Base-by-base conservation (phyloP, 1,140 invertebrate species). In the Ips typographus region DNA sequence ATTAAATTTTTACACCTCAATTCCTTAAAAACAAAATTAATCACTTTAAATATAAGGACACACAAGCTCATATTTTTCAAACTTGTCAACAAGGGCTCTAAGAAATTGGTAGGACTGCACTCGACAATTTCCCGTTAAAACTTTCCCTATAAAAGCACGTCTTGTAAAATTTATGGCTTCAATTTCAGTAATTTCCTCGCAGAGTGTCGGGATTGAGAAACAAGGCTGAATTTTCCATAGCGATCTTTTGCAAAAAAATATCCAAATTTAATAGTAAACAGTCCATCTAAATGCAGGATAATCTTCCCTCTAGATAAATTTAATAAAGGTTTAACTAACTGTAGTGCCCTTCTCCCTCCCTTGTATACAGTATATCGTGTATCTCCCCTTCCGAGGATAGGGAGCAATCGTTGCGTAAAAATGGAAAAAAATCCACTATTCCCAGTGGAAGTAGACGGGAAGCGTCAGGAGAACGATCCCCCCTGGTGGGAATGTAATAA, bases 291-390 rank as follows among this genome's bases (percentile, higher is more conserved):
- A 55, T 49, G 52, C 57, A 59, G 5, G 56, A 59, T 59, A 59
- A 59, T 59, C 38, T 41, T 2, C 39, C 57, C 57, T 41, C 39
- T 59, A n/a, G 57, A 63, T 43, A 62, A 68, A 73, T 71, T 70
- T 73, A 73, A 73, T 73, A 73, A 73, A 70, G 68, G 68, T 67
- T 70, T 73, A 73, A 73, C 68, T 66, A 69, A 59, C 38, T 59
- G 59, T 61, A 49, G 43, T 43, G 59, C 59, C 43, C 43, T 61
- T 38, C 8, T n/a, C 59, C 59, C 43, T 22, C 40, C 38, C 22
- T 22, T 22, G 22, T 22, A 22, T 22, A 22, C 56, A 36, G n/a
- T 61, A 49, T 44, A 47, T 61, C 59, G 42, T 37, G 38, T 61
- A 44, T 49, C 59, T 22, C 43, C 52, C 59, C 43, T 61, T 2